Percentiles rank a stretch among this genome's conserved stretches.
Conservation (phyloP, 2,113 vertebrate genomes). For the Apaloderma vittatum region DNA sequence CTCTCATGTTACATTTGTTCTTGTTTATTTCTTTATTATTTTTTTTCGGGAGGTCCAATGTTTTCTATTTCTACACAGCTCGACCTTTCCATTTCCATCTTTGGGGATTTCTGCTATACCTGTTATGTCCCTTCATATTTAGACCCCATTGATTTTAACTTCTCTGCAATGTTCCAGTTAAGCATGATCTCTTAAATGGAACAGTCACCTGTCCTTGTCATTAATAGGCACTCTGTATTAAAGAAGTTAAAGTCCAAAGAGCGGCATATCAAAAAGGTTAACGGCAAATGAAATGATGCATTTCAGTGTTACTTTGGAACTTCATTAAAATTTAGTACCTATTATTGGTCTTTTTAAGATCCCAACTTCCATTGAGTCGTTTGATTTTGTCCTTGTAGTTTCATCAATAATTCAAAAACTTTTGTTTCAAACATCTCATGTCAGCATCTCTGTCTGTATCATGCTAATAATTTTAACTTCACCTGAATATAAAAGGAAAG, state of each 20-base stretch:
- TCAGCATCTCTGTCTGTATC: constrained; percentile 63
- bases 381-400: constrained; percentile 69
- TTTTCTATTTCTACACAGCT: background rate
- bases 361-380: constrained; percentile 34
- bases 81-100: background rate
- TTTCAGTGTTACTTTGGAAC: constrained; percentile 65
- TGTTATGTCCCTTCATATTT: background rate
- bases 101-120: background rate
- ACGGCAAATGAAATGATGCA: constrained; percentile 68
- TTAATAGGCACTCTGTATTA: constrained; percentile 33
- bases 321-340: constrained; percentile 78
- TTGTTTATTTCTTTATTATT: background rate
- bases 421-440: constrained; percentile 52
- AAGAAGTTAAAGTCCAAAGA: constrained; percentile 63
- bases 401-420: constrained; percentile 75
- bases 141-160: background rate
- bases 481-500: background rate
- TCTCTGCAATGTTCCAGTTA: background rate
- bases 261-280: constrained; percentile 74
- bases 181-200: constrained; percentile 37
- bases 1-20: background rate
- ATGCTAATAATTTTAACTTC: constrained; percentile 45
- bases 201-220: constrained; percentile 47
- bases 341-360: constrained; percentile 65
- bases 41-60: too few relatives aligned